These are phyloP conservation scores for Aelia acuminata DNA, from an alignment of 2,888 invertebrate genomes.

Conservation along the genomic window DNA sequence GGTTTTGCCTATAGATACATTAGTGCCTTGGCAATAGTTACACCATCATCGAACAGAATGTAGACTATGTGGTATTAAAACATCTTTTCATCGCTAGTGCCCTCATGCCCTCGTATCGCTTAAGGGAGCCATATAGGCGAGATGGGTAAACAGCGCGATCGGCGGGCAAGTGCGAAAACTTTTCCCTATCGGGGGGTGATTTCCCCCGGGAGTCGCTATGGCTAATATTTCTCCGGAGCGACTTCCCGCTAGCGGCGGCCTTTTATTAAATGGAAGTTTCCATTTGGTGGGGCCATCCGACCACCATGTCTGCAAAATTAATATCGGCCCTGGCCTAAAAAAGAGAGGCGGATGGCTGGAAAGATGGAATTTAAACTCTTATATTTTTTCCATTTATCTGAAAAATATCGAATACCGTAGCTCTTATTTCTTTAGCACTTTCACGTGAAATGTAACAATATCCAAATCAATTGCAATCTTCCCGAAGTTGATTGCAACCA, in stretches of 20 bases:
- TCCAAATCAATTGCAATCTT: too few relatives aligned
- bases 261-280: slow-evolving; percentile 31
- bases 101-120: not conserved
- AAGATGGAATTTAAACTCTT: not conserved
- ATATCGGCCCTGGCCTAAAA: slow-evolving; percentile 22
- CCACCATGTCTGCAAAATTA: slow-evolving; percentile 20
- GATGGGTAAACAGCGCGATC: not conserved
- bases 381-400: not conserved
- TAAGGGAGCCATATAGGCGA: not conserved
- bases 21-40: too few relatives aligned
- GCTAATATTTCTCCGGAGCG: slow-evolving; percentile 11
- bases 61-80: not conserved
- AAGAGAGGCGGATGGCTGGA: not conserved
- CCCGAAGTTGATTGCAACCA: too few relatives aligned
- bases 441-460: too few relatives aligned
- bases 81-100: not conserved
- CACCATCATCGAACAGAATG: not conserved
- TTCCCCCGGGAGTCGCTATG: not conserved
- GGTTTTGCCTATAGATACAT: too few relatives aligned
- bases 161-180: not conserved
- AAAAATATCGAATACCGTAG: too few relatives aligned
- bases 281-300: not conserved
- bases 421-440: too few relatives aligned
- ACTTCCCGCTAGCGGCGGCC: not conserved
- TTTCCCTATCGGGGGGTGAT: not conserved